phyloP scores from a whole-genome alignment of 2,113 vertebrate genomes.

The Peromyscus maniculatus region DNA sequence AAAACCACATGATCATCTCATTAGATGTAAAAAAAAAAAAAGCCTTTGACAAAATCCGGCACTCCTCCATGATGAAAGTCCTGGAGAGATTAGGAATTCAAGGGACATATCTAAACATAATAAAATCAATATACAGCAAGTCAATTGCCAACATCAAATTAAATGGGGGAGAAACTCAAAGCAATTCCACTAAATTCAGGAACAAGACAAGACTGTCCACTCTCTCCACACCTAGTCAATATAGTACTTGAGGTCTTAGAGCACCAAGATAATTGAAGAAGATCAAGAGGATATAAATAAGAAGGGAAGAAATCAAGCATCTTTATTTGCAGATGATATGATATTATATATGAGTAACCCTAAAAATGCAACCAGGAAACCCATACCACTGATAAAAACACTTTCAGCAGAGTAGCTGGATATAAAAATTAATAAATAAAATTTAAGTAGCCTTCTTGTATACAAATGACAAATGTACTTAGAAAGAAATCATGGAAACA shows the following conservation, averaged over 20 bases:
- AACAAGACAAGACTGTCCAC: neutral
- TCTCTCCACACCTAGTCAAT: neutral
- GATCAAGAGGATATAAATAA: neutral
- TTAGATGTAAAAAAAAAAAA: neutral
- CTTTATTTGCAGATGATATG: neutral
- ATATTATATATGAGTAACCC: neutral
- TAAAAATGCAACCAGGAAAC: neutral
- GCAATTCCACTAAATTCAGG: too few species aligned
- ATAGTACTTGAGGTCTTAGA: neutral
- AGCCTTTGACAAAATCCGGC: neutral
- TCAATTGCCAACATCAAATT: too few species aligned
- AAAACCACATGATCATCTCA: neutral
- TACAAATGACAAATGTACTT: neutral
- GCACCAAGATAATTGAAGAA: neutral
- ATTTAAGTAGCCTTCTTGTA: neutral
- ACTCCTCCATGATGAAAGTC: too few species aligned
- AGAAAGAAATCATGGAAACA: neutral
- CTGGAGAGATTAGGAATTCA: too few species aligned
- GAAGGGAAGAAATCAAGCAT: neutral
- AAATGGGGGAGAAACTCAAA: too few species aligned
- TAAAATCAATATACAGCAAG: too few species aligned
- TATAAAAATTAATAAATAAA: neutral
- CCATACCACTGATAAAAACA: neutral
- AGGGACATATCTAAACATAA: too few species aligned
- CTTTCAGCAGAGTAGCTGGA: neutral